phyloP scores from a whole-genome alignment of 2,888 invertebrate genomes.

The Frankliniella fusca region DNA sequence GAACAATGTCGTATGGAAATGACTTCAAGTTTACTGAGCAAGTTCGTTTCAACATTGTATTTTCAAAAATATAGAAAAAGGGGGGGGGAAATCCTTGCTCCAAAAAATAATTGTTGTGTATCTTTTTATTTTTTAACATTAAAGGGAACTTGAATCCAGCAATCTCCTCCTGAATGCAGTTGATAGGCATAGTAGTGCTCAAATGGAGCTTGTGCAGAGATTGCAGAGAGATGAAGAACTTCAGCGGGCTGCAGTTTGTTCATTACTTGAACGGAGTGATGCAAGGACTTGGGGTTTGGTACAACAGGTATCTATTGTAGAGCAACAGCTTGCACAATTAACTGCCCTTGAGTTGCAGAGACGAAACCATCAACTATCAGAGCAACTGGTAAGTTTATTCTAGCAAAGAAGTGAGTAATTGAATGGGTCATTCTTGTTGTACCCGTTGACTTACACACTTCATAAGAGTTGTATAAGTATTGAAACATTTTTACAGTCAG shows the following conservation, averaged over 20 bases:
- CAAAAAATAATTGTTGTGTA: background rate
- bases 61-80: background rate
- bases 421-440: constrained; percentile 3
- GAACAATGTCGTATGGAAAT: constrained; percentile 54
- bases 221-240: constrained; percentile 59
- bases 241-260: constrained; percentile 68
- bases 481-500: constrained; percentile 50
- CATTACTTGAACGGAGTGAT: constrained; percentile 67
- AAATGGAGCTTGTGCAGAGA: constrained; percentile 47
- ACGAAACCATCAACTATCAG: constrained; percentile 61
- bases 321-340: constrained; percentile 64
- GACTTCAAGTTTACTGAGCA: constrained; percentile 60
- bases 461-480: background rate
- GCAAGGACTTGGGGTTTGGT: constrained; percentile 70
- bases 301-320: constrained; percentile 62
- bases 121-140: constrained; percentile 31
- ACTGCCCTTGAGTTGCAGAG: constrained; percentile 70
- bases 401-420: background rate
- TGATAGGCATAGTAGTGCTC: constrained; percentile 52
- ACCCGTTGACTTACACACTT: constrained; percentile 29
- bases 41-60: constrained; percentile 49
- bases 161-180: constrained; percentile 39
- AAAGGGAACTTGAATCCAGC: constrained; percentile 59
- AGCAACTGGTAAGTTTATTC: constrained; percentile 56
- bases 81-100: too few relatives aligned